A percentile compares a stretch with the other conserved stretches of the same genome.
Conservation (phyloP, 2,797 vertebrate genomes). For the Acropternis orthonyx region DNA sequence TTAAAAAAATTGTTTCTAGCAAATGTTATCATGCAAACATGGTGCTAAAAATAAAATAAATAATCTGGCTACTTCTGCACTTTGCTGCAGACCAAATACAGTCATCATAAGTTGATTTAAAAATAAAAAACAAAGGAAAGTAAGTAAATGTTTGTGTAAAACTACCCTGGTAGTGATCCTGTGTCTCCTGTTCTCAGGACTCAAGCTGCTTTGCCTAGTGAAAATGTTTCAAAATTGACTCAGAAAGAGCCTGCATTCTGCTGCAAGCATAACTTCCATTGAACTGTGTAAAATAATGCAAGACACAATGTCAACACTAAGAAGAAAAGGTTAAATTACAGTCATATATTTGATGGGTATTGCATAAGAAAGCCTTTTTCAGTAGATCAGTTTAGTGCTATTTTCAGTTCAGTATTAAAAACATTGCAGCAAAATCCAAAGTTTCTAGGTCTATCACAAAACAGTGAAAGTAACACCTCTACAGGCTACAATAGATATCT, state of each 20-base stretch:
- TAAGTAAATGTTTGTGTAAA: not conserved
- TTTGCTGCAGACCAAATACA: not conserved
- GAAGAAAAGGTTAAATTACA: not conserved
- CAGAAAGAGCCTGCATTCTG: not conserved
- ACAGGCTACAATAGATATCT: not conserved
- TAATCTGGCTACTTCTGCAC: not conserved
- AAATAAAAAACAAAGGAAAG: not conserved
- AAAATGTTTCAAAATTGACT: constrained; percentile 14
- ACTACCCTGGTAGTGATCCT: not conserved
- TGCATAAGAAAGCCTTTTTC: not conserved
- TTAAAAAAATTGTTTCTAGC: not conserved
- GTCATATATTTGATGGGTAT: not conserved
- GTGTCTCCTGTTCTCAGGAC: not conserved
- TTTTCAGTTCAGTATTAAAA: not conserved
- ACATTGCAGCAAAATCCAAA: not conserved
- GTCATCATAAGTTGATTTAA: not conserved
- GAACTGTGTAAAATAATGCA: not conserved
- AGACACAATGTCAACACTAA: not conserved
- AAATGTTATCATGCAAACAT: not conserved
- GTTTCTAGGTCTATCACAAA: not conserved
- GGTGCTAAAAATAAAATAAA: constrained; percentile 24
- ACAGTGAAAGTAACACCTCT: not conserved
- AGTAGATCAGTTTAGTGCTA: not conserved
- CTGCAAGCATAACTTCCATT: constrained; percentile 1
- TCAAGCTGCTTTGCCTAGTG: not conserved